Conservation (phyloP, 2,797 vertebrate species). For the Muscicapa comitata region DNA sequence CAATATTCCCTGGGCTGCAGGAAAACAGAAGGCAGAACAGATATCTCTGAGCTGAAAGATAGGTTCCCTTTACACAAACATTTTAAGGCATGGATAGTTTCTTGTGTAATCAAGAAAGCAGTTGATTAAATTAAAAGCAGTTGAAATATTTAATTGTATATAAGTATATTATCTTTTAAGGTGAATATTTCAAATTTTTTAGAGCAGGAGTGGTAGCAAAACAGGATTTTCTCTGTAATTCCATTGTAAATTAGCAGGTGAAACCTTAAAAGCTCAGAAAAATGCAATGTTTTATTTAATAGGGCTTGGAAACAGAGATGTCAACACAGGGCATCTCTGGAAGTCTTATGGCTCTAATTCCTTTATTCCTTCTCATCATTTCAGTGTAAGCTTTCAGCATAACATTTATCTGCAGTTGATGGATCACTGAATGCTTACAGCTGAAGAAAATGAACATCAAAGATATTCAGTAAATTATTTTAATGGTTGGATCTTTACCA, state of each 20-base stretch:
- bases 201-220: conserved; percentile 41
- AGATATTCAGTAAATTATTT: conserved; percentile 16
- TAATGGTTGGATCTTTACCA: background rate
- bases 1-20: background rate
- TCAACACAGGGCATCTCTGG: background rate
- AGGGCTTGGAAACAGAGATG: conserved; percentile 13
- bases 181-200: conserved; percentile 28
- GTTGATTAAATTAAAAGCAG: conserved; percentile 47
- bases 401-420: background rate
- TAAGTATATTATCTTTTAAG: conserved; percentile 1
- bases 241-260: conserved; percentile 13
- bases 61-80: background rate
- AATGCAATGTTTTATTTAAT: conserved; percentile 34
- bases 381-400: background rate
- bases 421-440: background rate
- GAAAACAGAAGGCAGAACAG: background rate
- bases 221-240: conserved; percentile 62
- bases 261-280: conserved; percentile 28
- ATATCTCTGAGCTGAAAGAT: background rate
- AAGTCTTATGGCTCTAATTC: background rate
- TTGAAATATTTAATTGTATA: conserved; percentile 46
- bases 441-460: conserved; percentile 32
- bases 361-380: conserved; percentile 2
- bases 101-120: background rate
- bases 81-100: background rate